phyloP scores from a whole-genome alignment of 2,113 vertebrate species.

The Gymnogyps californianus region DNA sequence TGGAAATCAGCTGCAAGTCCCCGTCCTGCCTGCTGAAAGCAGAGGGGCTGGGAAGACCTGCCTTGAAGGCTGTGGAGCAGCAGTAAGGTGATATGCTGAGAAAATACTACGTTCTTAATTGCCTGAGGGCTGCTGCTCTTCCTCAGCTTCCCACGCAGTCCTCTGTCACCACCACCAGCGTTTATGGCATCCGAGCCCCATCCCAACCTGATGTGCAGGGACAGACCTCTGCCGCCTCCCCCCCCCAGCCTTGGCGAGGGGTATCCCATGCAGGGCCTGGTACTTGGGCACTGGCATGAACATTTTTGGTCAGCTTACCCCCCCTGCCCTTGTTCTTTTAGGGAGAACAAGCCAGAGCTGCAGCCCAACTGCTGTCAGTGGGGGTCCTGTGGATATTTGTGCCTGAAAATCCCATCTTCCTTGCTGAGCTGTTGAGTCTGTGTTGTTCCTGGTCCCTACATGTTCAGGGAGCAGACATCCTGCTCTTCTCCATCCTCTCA shows the following conservation, averaged over 20 bases:
- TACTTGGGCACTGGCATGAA: neutral
- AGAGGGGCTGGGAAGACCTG: neutral
- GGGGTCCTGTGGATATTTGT: neutral
- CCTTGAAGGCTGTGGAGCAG: neutral
- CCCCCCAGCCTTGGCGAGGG: fast-evolving
- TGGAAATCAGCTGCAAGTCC: neutral
- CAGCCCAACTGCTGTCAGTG: neutral
- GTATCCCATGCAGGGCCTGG: neutral
- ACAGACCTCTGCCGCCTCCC: too few relatives aligned
- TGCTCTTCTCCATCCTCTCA: neutral
- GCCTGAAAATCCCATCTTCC: neutral
- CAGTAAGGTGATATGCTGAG: constrained; percentile 45
- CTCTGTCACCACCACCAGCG: neutral
- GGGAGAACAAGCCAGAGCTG: neutral
- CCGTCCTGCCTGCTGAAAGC: neutral
- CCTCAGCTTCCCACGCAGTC: neutral
- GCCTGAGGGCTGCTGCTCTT: neutral
- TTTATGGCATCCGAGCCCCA: neutral
- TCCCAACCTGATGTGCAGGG: neutral
- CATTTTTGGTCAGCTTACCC: fast-evolving
- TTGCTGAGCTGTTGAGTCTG: neutral
- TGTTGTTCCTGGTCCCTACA: fast-evolving
- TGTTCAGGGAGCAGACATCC: neutral
- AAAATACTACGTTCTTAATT: neutral
- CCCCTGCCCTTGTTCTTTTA: neutral